phyloP scores from a whole-genome alignment of 2,888 invertebrate species.

The Mechanitis messenoides region DNA sequence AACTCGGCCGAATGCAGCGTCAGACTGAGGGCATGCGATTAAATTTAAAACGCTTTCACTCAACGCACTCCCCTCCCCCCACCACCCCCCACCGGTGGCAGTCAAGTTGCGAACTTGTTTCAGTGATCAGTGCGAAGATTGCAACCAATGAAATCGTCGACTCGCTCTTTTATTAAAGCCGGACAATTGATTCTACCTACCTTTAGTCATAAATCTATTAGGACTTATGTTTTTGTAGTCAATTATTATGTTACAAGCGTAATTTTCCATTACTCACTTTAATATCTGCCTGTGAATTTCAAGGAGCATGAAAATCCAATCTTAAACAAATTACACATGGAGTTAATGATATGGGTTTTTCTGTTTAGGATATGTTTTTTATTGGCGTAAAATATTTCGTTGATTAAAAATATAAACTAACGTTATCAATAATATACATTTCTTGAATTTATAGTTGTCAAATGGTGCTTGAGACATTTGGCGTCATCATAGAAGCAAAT shows the following conservation, averaged over 20 bases:
- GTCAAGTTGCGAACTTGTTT: conserved; percentile 42
- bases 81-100: conserved; percentile 26
- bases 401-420: background rate
- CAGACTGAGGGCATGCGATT: conserved; percentile 53
- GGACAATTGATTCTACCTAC: conserved; percentile 14
- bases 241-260: conserved; percentile 13
- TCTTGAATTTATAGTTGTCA: conserved; percentile 51
- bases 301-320: background rate
- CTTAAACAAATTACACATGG: too few relatives aligned
- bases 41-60: conserved; percentile 70
- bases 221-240: conserved; percentile 29
- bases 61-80: conserved; percentile 34
- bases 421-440: conserved; percentile 31
- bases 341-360: too few relatives aligned
- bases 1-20: conserved; percentile 50
- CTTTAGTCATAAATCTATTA: conserved; percentile 26
- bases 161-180: conserved; percentile 24
- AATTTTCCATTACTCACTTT: conserved; percentile 10
- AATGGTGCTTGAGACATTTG: conserved; percentile 60
- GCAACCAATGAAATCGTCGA: conserved; percentile 30
- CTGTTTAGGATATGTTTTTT: too few relatives aligned
- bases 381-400: too few relatives aligned
- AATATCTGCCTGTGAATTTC: background rate
- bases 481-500: conserved; percentile 49
- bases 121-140: conserved; percentile 34